Base-by-base conservation (phyloP, 1,140 invertebrate genomes). In the Drosophila lacteicornis region DNA sequence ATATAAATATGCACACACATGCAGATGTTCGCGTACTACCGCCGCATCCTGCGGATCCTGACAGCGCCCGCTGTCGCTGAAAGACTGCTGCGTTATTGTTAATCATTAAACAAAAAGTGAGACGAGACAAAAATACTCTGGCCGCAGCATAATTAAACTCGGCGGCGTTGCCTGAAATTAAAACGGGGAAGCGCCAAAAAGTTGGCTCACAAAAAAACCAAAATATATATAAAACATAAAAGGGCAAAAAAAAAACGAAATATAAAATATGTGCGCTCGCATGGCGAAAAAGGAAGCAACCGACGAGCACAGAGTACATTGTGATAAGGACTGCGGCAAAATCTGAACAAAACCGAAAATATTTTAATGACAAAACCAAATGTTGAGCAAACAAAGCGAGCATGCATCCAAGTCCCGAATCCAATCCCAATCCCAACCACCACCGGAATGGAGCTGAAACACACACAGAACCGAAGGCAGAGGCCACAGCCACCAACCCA, bases 291-390 rank as follows among this genome's bases (percentile, higher is more conserved):
- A 67, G 66, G 47, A 40, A 49, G 33, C 33, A 67, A 47, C 33
- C 9, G 33, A 36, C 9, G 11, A 47, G 19, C 5, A 27, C 36
- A 62, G 36, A 40, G 45, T 19, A 59, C 68, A 62, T 53, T 60
- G 75, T 58, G 49, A 57, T 55, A 75, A 76, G 63, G 63, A 69
- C 74, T 79, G 75, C 75, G 49, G 43, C 49, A 67, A 78, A 90
- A 88, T 88, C 66, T 75, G 80, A 88, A 88, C 84, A 88, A 88
- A 90, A 85, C 84, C 79, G 65, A 88, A 88, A 88, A 88, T 88
- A 88, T 88, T 88, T 88, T 90, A 90, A 88, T 88, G 84, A 81
- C 84, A 88, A 88, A 83, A 78, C 56, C 76, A 88, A 90, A 83
- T 75, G 80, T 83, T 75, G 57, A 55, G 60, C 80, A 83, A 79